Evolutionary conservation across 2,113 vertebrate genomes (phyloP).

Genomic region (Petaurus breviceps): DNA sequence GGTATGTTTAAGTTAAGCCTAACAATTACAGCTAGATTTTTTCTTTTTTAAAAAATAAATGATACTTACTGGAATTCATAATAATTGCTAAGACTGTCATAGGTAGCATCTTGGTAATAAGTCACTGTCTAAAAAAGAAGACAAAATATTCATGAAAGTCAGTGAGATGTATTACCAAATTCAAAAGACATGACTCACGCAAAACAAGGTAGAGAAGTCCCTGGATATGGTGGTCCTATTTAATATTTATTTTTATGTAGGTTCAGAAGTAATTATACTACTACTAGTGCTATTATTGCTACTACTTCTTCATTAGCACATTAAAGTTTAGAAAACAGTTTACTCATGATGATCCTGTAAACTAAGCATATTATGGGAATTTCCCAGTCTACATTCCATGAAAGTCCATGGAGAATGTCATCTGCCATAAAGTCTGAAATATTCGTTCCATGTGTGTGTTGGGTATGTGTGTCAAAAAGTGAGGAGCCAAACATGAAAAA

Average conservation of each 20-base stretch:
- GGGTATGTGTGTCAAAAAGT: neutral
- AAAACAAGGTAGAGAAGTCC: neutral
- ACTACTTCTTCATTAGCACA: neutral
- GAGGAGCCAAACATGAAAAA: neutral
- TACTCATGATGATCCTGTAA: neutral
- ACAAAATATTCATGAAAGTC: slow-evolving; percentile 24
- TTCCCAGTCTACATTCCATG: neutral
- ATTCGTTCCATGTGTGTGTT: neutral
- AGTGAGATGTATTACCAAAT: neutral
- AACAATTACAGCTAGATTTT: neutral
- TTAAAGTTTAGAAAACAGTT: neutral
- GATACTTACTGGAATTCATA: slow-evolving; percentile 68
- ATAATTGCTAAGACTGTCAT: slow-evolving; percentile 46
- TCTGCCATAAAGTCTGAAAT: neutral
- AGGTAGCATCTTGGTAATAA: slow-evolving; percentile 67
- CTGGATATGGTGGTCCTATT: neutral
- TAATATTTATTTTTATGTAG: neutral
- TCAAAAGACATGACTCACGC: neutral
- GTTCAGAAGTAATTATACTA: neutral
- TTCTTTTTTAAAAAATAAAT: slow-evolving; percentile 22
- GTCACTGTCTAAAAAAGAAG: slow-evolving; percentile 66
- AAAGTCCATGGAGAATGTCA: neutral
- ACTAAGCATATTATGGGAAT: neutral
- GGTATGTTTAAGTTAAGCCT: slow-evolving; percentile 2
- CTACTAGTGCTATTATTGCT: neutral